Base-by-base conservation (phyloP, 30 jellyfish, hydroid and myxozoan genomes). In the Aurelia coerulea region DNA sequence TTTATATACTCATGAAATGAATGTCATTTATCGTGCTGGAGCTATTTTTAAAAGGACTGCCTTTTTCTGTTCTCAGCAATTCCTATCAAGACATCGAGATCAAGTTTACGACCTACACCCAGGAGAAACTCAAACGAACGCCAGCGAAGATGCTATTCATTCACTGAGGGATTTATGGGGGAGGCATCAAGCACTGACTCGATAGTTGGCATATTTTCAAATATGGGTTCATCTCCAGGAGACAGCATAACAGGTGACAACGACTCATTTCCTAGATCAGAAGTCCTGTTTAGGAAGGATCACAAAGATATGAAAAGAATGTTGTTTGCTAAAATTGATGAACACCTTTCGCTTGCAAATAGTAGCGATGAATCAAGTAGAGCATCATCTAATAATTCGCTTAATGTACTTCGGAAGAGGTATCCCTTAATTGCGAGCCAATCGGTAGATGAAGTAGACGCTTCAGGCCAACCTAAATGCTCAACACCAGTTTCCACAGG, bases 271-370 rank as follows among this genome's bases (percentile, higher is more conserved):
- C 96, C 96, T 2, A 88, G 73, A 50, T 53, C 96, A 39, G 96
- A 88, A 29, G 96, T 88, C 5, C 17, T 88, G 66, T 88, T 88
- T 64, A 68, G 86, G 70, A 88, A 88, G 52, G 88, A 79, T 13
- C 96, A 88, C 68, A 79, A 79, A 64, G 89, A 79, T 7, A 62
- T 50, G 83, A 84, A 74, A 56, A 84, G 76, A 52, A 53, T 35
- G 59, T 16, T 50, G 67, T 59, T 77, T 67, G 83, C 19, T 2
- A 84, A 64, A 51, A 84, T 84, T 46, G 93, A 84, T 53, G 93
- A 74, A 56, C 41, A 52, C 32, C 18, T 23, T 51, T 73, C 80
- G 8, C 15, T 63, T 3, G 63, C 80, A 35, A 34, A 42, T 17
- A 70, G 62, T 0, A 70, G 62, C 7, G 63, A 42, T 0, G 62